Evolutionary conservation across 2,113 vertebrate species (phyloP).

Genomic region (Periophthalmus modestus): DNA sequence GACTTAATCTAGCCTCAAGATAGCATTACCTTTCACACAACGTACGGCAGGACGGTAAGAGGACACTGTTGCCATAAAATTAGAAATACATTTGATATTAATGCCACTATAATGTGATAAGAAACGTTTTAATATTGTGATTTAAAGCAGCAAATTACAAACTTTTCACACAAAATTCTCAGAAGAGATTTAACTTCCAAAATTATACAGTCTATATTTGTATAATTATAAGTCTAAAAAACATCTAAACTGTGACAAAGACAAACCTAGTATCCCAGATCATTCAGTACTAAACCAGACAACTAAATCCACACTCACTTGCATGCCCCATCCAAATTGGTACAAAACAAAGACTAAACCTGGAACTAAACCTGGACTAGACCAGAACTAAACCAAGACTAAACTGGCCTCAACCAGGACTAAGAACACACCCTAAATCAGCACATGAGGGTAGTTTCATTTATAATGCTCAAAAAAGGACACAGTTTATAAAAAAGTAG

Average conservation of each 20-base stretch:
- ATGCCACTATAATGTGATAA: background rate
- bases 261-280: too few relatives aligned
- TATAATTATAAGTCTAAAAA: too few relatives aligned
- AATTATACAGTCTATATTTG: background rate
- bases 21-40: background rate
- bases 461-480: too few relatives aligned
- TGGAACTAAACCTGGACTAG: background rate
- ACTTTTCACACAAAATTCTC: conserved; percentile 1
- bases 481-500: too few relatives aligned
- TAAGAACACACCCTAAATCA: too few relatives aligned
- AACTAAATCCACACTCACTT: too few relatives aligned
- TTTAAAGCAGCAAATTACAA: background rate
- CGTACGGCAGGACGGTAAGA: background rate
- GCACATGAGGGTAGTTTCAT: too few relatives aligned
- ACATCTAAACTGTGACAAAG: background rate
- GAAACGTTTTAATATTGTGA: background rate
- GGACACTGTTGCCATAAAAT: background rate
- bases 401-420: background rate
- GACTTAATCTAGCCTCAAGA: background rate
- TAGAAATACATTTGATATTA: background rate
- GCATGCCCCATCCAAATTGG: too few relatives aligned
- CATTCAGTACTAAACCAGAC: too few relatives aligned
- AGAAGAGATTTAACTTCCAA: background rate
- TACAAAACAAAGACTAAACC: too few relatives aligned
- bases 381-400: background rate